Percentiles rank a stretch among this genome's conserved stretches.
Conservation (phyloP, 1,140 invertebrate genomes). For the Procambarus clarkii region DNA sequence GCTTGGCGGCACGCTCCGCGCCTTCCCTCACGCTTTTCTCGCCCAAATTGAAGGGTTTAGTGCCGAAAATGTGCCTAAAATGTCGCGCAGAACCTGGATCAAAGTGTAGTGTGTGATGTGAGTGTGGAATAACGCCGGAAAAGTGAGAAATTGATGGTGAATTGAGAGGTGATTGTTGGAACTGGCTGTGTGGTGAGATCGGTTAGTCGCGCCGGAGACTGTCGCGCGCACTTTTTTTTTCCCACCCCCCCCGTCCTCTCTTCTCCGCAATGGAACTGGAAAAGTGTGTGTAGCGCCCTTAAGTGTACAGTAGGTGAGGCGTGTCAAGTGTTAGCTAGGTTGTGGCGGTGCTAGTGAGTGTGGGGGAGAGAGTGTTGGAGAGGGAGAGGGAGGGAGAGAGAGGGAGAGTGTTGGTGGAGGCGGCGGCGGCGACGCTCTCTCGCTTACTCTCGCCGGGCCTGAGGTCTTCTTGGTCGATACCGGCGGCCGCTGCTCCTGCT, state of each 20-base stretch:
- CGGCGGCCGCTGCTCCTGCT: constrained; percentile 51
- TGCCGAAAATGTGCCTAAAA: constrained; percentile 62
- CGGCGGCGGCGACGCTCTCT: constrained; percentile 58
- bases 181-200: constrained; percentile 47
- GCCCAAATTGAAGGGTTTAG: constrained; percentile 55
- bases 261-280: constrained; percentile 54
- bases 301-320: constrained; percentile 10
- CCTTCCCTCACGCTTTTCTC: constrained; percentile 62
- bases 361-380: constrained; percentile 31
- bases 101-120: constrained; percentile 63
- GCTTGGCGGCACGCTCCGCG: constrained; percentile 45
- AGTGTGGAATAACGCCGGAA: constrained; percentile 47
- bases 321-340: constrained; percentile 17
- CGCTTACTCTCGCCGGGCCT: constrained; percentile 61
- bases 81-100: constrained; percentile 58
- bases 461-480: constrained; percentile 64
- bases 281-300: constrained; percentile 28
- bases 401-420: constrained; percentile 34
- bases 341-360: constrained; percentile 27
- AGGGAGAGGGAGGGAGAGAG: constrained; percentile 31
- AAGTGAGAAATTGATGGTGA: constrained; percentile 53
- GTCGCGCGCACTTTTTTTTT: constrained; percentile 67
- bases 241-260: no score
- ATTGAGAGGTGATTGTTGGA: constrained; percentile 49
- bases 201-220: constrained; percentile 62